Percentiles rank a stretch among this genome's conserved stretches.
These are phyloP conservation scores for Synanthedon vespiformis DNA, from an alignment of 2,888 invertebrate genomes.

Conservation along the genomic window DNA sequence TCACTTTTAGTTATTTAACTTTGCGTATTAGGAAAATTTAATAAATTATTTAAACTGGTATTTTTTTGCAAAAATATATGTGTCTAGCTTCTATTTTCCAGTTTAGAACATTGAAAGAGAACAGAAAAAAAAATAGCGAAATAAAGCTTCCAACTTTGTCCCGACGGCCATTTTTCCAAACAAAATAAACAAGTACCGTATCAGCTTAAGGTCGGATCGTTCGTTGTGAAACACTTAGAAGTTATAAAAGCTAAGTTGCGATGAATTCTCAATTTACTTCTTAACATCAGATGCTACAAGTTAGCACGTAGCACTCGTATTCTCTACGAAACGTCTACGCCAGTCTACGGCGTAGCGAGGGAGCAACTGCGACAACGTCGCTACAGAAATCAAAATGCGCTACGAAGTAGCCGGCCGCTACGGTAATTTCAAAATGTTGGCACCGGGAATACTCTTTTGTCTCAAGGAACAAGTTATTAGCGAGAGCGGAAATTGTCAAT, in stretches of 20 bases:
- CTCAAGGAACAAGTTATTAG: too few species aligned
- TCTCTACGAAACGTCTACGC: conserved; percentile 10
- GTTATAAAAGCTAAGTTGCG: conserved; percentile 2
- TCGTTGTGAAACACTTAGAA: background rate
- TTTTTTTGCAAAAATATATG: too few species aligned
- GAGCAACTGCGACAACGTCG: background rate
- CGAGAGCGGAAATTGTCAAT: too few species aligned
- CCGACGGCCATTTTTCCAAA: background rate
- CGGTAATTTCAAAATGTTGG: conserved; percentile 7
- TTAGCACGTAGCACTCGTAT: background rate
- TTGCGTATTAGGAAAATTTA: too few species aligned
- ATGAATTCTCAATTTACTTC: conserved; percentile 30
- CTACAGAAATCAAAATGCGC: background rate
- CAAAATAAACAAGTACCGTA: background rate
- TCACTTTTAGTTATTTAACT: too few species aligned
- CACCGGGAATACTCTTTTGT: conserved; percentile 1
- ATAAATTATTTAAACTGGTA: too few species aligned
- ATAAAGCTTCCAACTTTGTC: background rate
- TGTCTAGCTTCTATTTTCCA: too few species aligned
- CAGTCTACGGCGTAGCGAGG: conserved; percentile 10
- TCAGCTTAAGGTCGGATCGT: background rate
- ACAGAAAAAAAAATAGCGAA: background rate
- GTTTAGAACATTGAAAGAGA: too few species aligned
- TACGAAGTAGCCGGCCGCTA: background rate
- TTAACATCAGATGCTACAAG: conserved; percentile 16